Evolutionary conservation across 1,140 invertebrate genomes (phyloP).

Genomic region (Chrysopa pallens): DNA sequence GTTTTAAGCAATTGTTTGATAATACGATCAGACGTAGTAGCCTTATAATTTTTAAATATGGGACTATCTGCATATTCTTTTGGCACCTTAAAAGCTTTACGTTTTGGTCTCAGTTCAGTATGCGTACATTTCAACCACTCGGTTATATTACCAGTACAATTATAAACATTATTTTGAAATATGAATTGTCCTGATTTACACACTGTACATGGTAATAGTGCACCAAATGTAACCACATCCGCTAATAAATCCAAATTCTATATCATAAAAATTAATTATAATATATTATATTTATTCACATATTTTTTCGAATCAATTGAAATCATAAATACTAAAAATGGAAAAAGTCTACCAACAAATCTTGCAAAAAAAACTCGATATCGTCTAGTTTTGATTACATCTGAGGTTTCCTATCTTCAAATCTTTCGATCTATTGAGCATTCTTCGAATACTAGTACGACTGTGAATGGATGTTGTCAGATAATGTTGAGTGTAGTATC

Average conservation of each 20-base stretch:
- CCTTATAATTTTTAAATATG: slow-evolving; percentile 51
- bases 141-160: slow-evolving; percentile 60
- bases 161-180: slow-evolving; percentile 58
- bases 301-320: too few species aligned
- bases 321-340: too few species aligned
- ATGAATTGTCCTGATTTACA: slow-evolving; percentile 60
- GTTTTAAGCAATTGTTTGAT: slow-evolving; percentile 38
- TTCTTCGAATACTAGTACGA: too few species aligned
- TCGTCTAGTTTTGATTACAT: too few species aligned
- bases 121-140: slow-evolving; percentile 85
- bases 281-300: too few species aligned
- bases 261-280: neutral
- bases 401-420: too few species aligned
- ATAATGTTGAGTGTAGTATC: too few species aligned
- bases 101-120: slow-evolving; percentile 49
- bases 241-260: slow-evolving; percentile 60
- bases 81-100: slow-evolving; percentile 58
- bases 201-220: slow-evolving; percentile 53
- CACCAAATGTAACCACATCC: slow-evolving; percentile 80
- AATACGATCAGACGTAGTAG: slow-evolving; percentile 37
- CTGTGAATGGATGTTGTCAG: too few species aligned
- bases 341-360: too few species aligned
- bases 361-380: too few species aligned
- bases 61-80: slow-evolving; percentile 33
- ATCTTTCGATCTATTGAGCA: too few species aligned